Conservation (phyloP, 2,888 invertebrate genomes). For the Byasa hedistus region DNA sequence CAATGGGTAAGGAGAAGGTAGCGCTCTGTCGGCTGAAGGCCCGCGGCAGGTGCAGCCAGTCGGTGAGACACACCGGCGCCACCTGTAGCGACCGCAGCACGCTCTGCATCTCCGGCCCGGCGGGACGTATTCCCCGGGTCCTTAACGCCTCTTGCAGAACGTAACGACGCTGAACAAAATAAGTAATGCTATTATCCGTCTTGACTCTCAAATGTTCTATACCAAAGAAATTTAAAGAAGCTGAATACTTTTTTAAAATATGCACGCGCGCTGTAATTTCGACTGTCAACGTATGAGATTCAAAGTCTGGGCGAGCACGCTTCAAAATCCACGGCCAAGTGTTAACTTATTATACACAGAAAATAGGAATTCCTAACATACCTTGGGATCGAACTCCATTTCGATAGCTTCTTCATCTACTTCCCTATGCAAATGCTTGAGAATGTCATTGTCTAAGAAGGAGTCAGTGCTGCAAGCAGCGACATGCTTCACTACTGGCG, state of each 20-base stretch:
- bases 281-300: too few species aligned
- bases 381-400: constrained; percentile 84
- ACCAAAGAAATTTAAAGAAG: too few species aligned
- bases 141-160: constrained; percentile 85
- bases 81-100: constrained; percentile 73
- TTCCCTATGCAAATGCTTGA: constrained; percentile 83
- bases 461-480: constrained; percentile 57
- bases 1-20: constrained; percentile 87
- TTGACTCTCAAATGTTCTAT: too few species aligned
- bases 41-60: constrained; percentile 84
- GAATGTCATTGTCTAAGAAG: constrained; percentile 80
- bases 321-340: too few species aligned
- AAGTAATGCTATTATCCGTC: background rate
- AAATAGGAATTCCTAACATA: constrained; percentile 39
- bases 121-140: constrained; percentile 65
- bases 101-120: constrained; percentile 73
- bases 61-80: constrained; percentile 74
- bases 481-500: constrained; percentile 52
- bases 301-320: too few species aligned
- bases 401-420: constrained; percentile 84
- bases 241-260: too few species aligned
- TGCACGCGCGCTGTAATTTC: too few species aligned
- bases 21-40: constrained; percentile 87
- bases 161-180: constrained; percentile 73
- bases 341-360: too few species aligned